Evolutionary conservation across 2,113 vertebrate genomes (phyloP).

Genomic region (Spheniscus mendiculus): DNA sequence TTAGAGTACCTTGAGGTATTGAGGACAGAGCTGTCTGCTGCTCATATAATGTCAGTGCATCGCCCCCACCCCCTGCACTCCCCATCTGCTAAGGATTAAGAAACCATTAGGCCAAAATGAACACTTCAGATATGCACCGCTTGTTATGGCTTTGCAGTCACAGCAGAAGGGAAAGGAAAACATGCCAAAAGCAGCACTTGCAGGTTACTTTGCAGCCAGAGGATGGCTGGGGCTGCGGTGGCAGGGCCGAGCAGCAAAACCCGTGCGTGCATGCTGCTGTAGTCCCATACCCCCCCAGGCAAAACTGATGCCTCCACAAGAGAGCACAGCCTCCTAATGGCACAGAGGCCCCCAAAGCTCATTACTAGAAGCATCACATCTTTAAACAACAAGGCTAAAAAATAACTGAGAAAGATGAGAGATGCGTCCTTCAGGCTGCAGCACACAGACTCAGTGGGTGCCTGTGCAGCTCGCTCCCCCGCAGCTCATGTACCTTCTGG

Average conservation of each 20-base stretch:
- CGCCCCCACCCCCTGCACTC: not conserved
- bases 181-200: not conserved
- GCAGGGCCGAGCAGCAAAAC: not conserved
- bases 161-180: not conserved
- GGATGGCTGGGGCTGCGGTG: not conserved
- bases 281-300: not conserved
- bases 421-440: not conserved
- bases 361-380: not conserved
- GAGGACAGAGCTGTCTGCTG: conserved; percentile 21
- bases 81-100: not conserved
- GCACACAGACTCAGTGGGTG: not conserved
- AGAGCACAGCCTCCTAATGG: not conserved
- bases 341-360: not conserved
- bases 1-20: conserved; percentile 33
- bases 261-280: accelerated
- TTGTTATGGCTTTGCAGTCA: not conserved
- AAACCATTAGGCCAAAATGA: not conserved
- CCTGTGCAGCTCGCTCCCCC: accelerated
- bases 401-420: not conserved
- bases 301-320: not conserved
- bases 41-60: not conserved
- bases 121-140: not conserved
- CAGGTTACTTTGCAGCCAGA: not conserved
- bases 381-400: not conserved
- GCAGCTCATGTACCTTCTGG: accelerated